A percentile compares a stretch with the other conserved stretches of the same genome.
These are phyloP conservation scores for Pardalotus punctatus DNA, from an alignment of 2,113 vertebrate genomes.

Conservation along the genomic window DNA sequence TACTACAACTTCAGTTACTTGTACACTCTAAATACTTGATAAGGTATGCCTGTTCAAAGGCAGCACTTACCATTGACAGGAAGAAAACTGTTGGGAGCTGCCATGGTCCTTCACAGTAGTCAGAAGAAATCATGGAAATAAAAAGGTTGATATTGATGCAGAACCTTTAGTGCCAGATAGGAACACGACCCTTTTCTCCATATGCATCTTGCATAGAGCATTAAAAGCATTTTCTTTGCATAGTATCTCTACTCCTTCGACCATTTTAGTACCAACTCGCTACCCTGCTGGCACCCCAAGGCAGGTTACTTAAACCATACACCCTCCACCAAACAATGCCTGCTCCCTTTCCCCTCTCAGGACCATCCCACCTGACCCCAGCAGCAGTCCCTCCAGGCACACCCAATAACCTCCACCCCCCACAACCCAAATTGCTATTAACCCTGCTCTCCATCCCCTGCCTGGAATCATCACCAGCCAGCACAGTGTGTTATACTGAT, in stretches of 20 bases:
- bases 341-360: not conserved
- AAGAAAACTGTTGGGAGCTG: not conserved
- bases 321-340: not conserved
- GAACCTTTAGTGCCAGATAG: not conserved
- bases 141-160: not conserved
- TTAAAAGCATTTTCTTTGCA: not conserved
- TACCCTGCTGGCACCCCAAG: not conserved
- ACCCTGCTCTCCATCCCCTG: not conserved
- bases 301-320: not conserved
- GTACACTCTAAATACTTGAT: not conserved
- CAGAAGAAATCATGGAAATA: not conserved
- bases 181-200: not conserved
- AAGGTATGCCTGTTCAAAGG: not conserved
- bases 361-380: not conserved
- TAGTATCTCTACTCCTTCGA: not conserved
- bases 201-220: not conserved
- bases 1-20: not conserved
- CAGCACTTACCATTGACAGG: not conserved
- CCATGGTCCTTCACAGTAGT: not conserved
- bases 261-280: not conserved
- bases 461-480: not conserved
- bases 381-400: not conserved
- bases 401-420: not conserved
- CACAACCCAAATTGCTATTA: rapidly evolving
- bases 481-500: not conserved